Evolutionary conservation across 2,797 vertebrate genomes (phyloP).

Genomic region (Halcyon leucocephala): DNA sequence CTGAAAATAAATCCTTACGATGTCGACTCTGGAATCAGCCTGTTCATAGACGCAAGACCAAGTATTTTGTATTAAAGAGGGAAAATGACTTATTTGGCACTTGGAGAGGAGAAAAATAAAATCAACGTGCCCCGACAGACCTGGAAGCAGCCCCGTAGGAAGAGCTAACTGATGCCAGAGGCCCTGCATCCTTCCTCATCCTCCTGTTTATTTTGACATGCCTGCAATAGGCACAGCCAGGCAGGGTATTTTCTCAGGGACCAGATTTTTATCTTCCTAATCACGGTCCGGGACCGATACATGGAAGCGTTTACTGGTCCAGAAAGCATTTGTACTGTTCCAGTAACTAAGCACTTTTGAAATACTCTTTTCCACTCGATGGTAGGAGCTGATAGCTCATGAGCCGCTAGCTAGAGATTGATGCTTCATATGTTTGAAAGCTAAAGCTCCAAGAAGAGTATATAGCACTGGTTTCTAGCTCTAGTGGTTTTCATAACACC

Average conservation of each 20-base stretch:
- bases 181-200: neutral
- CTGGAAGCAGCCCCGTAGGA: neutral
- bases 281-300: constrained; percentile 12
- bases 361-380: constrained; percentile 70
- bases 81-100: neutral
- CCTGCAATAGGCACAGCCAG: neutral
- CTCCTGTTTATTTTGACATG: constrained; percentile 6
- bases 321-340: constrained; percentile 65
- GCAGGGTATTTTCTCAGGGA: constrained; percentile 20
- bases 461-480: constrained; percentile 47
- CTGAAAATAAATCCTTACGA: neutral
- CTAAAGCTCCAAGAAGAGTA: constrained; percentile 47
- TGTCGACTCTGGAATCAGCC: neutral
- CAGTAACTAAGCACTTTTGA: constrained; percentile 65
- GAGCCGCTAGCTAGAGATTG: constrained; percentile 67
- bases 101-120: neutral
- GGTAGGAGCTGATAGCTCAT: constrained; percentile 67
- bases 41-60: neutral
- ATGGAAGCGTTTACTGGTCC: constrained; percentile 61
- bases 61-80: neutral
- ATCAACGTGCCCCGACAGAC: neutral
- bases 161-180: neutral
- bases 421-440: constrained; percentile 72
- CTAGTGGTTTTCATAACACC: constrained; percentile 60
- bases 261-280: constrained; percentile 69